Base-by-base conservation (phyloP, 2,888 invertebrate genomes). In the Mellilla xanthometata region DNA sequence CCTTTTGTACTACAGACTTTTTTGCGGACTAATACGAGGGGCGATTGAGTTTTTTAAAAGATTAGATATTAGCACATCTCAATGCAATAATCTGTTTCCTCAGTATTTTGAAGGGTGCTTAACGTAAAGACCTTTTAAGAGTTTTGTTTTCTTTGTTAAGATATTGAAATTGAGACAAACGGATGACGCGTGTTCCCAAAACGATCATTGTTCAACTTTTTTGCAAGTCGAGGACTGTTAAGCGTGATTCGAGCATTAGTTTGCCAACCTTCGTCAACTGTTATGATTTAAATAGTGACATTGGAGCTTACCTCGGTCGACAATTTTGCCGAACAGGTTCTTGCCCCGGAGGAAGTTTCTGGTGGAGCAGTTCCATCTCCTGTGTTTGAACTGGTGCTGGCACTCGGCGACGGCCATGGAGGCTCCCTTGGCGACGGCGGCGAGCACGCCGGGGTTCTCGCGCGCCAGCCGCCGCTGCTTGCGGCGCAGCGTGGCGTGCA, bases 281-380 rank as follows among this genome's bases (percentile, higher is more conserved):
- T 55, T 63, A 69, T 70, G 72, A 19, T n/a, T 72, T 67, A 66
- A 66, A 60, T 71, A 68, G 56, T 59, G 61, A 42, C 54, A 52
- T 56, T 59, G 54, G n/a, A n/a, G 82, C 94, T 94, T 88, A 98
- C 98, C 98, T 93, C 94, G 93, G 85, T 97, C 97, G 49, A 98
- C 96, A 69, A 98, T 98, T 91, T 97, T 97, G 58, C 98, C 98
- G 75, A 98, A 99, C 40, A 98, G 92, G 85, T 97, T 97, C 79
- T 97, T 97, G 52, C 98, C 97, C 58, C 96, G 91, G 39, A 96
- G 91, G 76, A 96, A 96, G 79, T 96, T 96, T 76, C 95, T 94
- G 9, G 97, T 97, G 6, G 98, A 97, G 81, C 98, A 99, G 83
- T 99, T 98, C 98, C 98, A 99, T 65, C 97, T 91, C 63, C 97